These are phyloP conservation scores for Acanthopleura granulata DNA, from an alignment of 2,888 invertebrate genomes.

Conservation along the genomic window DNA sequence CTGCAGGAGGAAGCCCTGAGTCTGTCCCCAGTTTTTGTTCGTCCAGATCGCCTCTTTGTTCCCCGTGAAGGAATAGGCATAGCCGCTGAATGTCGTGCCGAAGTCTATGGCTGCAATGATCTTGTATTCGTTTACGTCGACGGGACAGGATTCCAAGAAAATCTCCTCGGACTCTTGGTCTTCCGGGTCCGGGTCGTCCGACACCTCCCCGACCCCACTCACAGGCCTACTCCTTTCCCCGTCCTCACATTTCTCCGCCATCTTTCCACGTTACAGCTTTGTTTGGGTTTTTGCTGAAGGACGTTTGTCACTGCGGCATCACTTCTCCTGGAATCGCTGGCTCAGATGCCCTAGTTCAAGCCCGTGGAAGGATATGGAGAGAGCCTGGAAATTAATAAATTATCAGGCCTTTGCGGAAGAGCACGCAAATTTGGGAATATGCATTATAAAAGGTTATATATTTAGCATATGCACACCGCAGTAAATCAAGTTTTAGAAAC, in stretches of 20 bases:
- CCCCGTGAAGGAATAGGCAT: slow-evolving; percentile 58
- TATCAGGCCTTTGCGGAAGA: background rate
- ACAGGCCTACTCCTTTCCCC: background rate
- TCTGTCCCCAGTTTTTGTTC: slow-evolving; percentile 64
- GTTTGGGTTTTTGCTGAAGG: background rate
- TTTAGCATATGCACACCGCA: too few species aligned
- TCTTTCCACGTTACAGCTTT: background rate
- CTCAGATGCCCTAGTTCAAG: background rate
- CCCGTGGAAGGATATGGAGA: background rate
- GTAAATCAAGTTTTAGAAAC: too few species aligned
- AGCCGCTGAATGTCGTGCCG: slow-evolving; percentile 62
- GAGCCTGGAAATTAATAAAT: background rate
- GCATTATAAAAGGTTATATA: too few species aligned
- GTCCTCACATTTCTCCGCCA: slow-evolving; percentile 3
- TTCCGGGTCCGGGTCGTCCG: background rate
- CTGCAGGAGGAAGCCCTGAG: slow-evolving; percentile 59
- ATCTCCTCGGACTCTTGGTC: background rate
- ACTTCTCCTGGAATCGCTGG: background rate
- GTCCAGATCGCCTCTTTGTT: slow-evolving; percentile 56
- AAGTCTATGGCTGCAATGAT: slow-evolving; percentile 62
- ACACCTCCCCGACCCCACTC: slow-evolving; percentile 1
- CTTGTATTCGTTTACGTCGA: slow-evolving; percentile 39
- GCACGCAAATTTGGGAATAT: too few species aligned
- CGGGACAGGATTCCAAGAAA: background rate
- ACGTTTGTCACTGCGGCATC: background rate